These are phyloP conservation scores for Cydia strobilella DNA, from an alignment of 1,140 invertebrate species.

Conservation along the genomic window DNA sequence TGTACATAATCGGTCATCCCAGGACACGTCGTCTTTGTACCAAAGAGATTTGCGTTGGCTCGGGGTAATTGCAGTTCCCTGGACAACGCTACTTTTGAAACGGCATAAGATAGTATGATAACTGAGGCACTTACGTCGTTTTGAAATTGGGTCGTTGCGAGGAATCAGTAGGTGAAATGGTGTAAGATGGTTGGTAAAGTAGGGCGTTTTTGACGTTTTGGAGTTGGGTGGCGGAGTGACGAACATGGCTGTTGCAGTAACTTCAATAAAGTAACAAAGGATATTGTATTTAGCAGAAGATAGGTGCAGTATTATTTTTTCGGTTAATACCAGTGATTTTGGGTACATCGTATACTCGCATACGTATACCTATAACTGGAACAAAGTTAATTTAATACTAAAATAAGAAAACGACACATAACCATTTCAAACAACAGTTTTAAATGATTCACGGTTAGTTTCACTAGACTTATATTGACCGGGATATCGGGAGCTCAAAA, in stretches of 20 bases:
- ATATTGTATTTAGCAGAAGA: background rate
- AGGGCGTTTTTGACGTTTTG: background rate
- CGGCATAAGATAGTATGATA: background rate
- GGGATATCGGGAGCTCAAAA: no score
- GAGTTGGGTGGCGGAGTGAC: background rate
- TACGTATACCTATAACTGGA: no score
- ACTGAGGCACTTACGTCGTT: background rate
- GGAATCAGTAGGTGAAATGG: background rate
- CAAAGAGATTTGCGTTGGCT: constrained; percentile 7
- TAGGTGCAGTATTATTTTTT: background rate
- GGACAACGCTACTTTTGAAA: background rate
- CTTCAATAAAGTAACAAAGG: background rate
- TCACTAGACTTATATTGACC: no score
- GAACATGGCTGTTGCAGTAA: background rate
- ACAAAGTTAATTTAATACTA: no score
- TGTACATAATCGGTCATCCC: constrained; percentile 9
- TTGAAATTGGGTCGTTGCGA: background rate
- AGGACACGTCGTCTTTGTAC: background rate
- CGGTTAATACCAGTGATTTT: no score
- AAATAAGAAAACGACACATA: no score
- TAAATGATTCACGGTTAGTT: no score
- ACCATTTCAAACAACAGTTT: no score
- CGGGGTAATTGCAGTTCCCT: background rate
- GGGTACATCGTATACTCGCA: no score
- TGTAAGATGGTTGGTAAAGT: background rate